These are phyloP conservation scores for Synergus gifuensis DNA, from an alignment of 2,888 invertebrate species.

Conservation along the genomic window DNA sequence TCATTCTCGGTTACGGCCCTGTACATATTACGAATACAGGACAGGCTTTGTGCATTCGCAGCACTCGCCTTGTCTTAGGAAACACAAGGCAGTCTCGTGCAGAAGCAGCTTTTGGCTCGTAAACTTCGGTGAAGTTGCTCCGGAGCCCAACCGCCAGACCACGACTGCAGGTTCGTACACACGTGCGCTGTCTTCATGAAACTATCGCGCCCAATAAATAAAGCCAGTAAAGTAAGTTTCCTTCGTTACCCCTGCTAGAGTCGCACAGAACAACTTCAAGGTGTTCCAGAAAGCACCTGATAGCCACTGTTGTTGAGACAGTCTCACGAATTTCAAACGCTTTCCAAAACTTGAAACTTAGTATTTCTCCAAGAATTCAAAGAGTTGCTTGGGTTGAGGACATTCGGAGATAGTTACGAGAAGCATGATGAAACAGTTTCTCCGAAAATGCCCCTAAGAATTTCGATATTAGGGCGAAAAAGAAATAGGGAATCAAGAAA, in stretches of 20 bases:
- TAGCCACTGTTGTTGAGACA: slow-evolving; percentile 26
- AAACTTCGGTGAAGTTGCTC: slow-evolving; percentile 48
- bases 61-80: slow-evolving; percentile 40
- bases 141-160: slow-evolving; percentile 35
- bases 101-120: slow-evolving; percentile 45
- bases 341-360: neutral
- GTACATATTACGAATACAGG: slow-evolving; percentile 31
- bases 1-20: neutral
- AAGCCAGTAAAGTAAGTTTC: slow-evolving; percentile 41
- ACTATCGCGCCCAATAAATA: slow-evolving; percentile 41
- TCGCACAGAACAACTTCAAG: slow-evolving; percentile 29
- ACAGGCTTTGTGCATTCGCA: slow-evolving; percentile 40
- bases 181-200: slow-evolving; percentile 40
- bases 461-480: too few species aligned
- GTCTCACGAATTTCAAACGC: slow-evolving; percentile 5
- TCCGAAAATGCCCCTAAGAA: neutral
- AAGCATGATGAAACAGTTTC: neutral
- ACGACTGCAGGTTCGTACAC: slow-evolving; percentile 13
- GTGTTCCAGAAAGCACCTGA: slow-evolving; percentile 24
- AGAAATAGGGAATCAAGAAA: too few species aligned
- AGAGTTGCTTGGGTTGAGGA: neutral
- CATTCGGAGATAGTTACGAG: neutral
- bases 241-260: slow-evolving; percentile 26
- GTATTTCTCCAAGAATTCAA: neutral
- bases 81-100: slow-evolving; percentile 32